Evolutionary conservation across 2,113 vertebrate genomes (phyloP).

Genomic region (Lamprologus sp.): DNA sequence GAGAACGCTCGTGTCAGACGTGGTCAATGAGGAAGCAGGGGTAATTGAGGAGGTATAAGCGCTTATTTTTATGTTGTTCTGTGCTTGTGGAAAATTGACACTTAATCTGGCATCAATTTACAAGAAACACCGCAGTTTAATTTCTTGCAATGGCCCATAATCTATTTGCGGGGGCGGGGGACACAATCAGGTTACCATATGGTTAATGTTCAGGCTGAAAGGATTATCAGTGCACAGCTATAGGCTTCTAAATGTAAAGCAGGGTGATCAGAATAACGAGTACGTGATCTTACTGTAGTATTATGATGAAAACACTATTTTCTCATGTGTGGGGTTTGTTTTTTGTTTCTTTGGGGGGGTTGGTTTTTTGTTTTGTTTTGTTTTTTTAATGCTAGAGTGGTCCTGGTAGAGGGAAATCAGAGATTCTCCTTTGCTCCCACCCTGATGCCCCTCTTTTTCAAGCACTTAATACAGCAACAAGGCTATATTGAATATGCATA

Average conservation of each 20-base stretch:
- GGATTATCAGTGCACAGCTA: not conserved
- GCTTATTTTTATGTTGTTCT: not conserved
- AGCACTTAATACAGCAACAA: conserved; percentile 53
- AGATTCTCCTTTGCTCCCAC: not conserved
- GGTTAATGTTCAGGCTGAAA: conserved; percentile 1
- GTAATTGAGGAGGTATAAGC: not conserved
- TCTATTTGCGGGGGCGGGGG: not conserved
- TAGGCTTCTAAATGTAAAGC: conserved; percentile 24
- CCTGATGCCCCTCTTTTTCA: conserved; percentile 10
- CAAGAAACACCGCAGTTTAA: not conserved
- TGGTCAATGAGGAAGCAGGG: not conserved
- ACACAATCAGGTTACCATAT: conserved; percentile 11
- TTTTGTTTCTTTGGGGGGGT: accelerated
- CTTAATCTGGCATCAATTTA: not conserved
- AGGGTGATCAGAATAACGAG: conserved; percentile 20
- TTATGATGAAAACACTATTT: not conserved
- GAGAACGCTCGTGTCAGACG: not conserved
- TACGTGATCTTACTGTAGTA: conserved; percentile 33
- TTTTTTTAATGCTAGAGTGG: not conserved
- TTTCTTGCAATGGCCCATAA: not conserved
- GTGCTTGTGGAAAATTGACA: not conserved
- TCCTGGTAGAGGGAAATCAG: conserved; percentile 23
- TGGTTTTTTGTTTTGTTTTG: accelerated
- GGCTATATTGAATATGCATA: conserved; percentile 54
- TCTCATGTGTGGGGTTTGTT: not conserved